Evolutionary conservation across 2,113 vertebrate genomes (phyloP).

Genomic region (Elanoides forficatus): DNA sequence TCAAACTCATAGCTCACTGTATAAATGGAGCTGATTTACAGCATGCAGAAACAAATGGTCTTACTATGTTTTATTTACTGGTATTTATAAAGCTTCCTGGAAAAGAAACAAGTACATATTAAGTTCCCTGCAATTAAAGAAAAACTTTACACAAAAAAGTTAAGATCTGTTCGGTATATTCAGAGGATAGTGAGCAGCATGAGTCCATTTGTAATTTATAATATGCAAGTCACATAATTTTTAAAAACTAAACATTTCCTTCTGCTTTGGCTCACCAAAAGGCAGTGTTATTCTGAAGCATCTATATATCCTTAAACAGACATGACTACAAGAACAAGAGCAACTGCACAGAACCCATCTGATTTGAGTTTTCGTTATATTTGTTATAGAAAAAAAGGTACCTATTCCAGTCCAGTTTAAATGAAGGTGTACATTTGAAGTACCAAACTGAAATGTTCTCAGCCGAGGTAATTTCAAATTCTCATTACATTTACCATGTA

Average conservation of each 20-base stretch:
- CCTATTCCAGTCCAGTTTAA: conserved; percentile 15
- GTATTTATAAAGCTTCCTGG: not conserved
- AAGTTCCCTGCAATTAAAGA: not conserved
- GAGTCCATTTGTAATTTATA: not conserved
- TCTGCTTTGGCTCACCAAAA: not conserved
- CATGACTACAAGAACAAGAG: not conserved
- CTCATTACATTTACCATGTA: not conserved
- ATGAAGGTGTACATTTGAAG: not conserved
- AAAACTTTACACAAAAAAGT: not conserved
- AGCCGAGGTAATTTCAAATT: not conserved
- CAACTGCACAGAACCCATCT: not conserved
- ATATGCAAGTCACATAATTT: not conserved
- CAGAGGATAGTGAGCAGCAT: not conserved
- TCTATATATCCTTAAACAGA: not conserved
- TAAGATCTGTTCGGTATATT: not conserved
- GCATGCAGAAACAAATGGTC: not conserved
- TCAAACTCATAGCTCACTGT: not conserved
- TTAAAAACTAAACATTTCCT: not conserved
- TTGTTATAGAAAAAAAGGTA: not conserved
- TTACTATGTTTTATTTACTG: not conserved
- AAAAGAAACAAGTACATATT: not conserved
- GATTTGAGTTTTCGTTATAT: conserved; percentile 7
- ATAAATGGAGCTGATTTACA: not conserved
- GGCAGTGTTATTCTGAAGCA: not conserved
- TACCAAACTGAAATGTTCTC: not conserved